Evolutionary conservation across 2,888 invertebrate genomes (phyloP), one percentile per base, ranked within the genome.

Genomic region (Esperia sulphurella): DNA sequence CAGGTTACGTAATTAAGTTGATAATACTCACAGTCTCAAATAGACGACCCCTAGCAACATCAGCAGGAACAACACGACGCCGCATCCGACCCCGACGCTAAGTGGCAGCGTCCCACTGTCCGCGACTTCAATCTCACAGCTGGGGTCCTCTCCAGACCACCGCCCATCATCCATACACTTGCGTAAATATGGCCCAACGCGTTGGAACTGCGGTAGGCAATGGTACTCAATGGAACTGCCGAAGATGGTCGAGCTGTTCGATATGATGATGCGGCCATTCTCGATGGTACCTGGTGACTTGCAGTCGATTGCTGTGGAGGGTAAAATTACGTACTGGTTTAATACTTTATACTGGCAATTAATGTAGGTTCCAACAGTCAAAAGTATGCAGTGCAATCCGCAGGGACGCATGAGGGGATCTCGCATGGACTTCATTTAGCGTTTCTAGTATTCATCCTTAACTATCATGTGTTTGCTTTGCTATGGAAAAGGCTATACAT

Each of bases 191-290:
- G 95, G 94, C 0, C 97, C 97, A 0, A 94, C 93, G 8, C 96
- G 91, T 69, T 95, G 94, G 83, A 91, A 96, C 63, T 94, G 95
- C 2, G 96, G 97, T 49, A 97, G 80, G 71, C 97, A 97, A 71
- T 97, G 96, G 76, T 97, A 97, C 73, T 97, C 97, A 0, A 96
- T 94, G 0, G 95, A 94, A 46, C 96, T 95, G 30, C 95, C 95
- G 74, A 94, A 97, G 0, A 93, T 89, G 0, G 96, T 96, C 0
- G 96, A 94, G 43, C 94, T 94, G 70, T 97, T 97, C 50, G 96
- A 93, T 33, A 96, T 92, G 61, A 97, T 96, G 13, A 96, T 94
- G 49, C 96, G 92, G 0, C 97, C 97, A 71, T 97, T 96, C 55
- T 96, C 95, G 43, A 97, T 94, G 9, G 91, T 86, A 31, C 93